Evolutionary conservation across 2,888 invertebrate species (phyloP).

Genomic region (Drymonia ruficornis): DNA sequence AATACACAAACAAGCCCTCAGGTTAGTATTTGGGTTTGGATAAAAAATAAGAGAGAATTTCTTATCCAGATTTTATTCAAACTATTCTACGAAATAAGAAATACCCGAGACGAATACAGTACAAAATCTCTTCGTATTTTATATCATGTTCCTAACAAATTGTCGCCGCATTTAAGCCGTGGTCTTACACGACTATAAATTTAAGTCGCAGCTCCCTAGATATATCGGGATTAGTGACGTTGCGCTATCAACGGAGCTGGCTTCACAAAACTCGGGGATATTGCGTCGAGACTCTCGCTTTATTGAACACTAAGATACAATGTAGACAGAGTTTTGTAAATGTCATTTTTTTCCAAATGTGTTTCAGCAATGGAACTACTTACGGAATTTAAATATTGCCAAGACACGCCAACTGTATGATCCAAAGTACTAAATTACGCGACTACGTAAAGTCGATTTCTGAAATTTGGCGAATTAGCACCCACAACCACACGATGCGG

Average conservation of each 20-base stretch:
- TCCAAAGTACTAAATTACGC: too few species aligned
- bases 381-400: too few species aligned
- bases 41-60: too few species aligned
- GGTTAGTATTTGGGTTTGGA: too few species aligned
- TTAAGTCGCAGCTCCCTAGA: conserved; percentile 47
- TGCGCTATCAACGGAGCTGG: conserved; percentile 42
- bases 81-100: background rate
- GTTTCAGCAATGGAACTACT: too few species aligned
- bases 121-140: conserved; percentile 26
- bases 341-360: background rate
- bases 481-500: too few species aligned
- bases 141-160: conserved; percentile 46
- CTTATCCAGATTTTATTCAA: background rate
- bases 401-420: too few species aligned
- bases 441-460: too few species aligned
- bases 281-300: conserved; percentile 21
- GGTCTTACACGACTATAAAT: conserved; percentile 52
- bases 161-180: conserved; percentile 41
- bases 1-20: too few species aligned
- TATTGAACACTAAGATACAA: conserved; percentile 13
- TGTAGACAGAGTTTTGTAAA: background rate
- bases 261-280: conserved; percentile 21
- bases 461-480: too few species aligned
- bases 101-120: background rate
- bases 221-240: conserved; percentile 53